These are phyloP conservation scores for Heteractis magnifica DNA, from an alignment of 92 coral and sea anemone species.

Conservation along the genomic window DNA sequence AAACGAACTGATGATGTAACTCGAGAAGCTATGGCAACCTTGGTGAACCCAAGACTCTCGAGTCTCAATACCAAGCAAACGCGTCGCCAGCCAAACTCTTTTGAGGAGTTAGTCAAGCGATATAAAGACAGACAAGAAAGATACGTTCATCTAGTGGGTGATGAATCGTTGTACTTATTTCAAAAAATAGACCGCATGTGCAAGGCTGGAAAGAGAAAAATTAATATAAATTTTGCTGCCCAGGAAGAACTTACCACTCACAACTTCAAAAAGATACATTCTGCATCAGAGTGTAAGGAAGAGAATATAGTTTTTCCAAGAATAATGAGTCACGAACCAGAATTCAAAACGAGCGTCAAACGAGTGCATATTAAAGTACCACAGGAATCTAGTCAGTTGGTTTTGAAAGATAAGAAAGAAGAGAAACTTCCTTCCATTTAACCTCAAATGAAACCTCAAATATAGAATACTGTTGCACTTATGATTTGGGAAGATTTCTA, in stretches of 20 bases:
- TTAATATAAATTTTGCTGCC: neutral
- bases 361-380: neutral
- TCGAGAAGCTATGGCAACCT: constrained; percentile 11
- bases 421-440: neutral
- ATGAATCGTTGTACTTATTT: constrained; percentile 42
- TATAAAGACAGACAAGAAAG: constrained; percentile 57
- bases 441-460: neutral
- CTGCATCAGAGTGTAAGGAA: neutral
- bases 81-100: constrained; percentile 53
- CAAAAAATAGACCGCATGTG: constrained; percentile 68
- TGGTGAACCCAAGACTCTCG: neutral
- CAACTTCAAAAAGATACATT: neutral
- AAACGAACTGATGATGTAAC: neutral
- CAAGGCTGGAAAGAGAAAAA: constrained; percentile 51
- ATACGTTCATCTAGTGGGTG: constrained; percentile 52
- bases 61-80: constrained; percentile 14
- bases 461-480: neutral
- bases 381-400: neutral
- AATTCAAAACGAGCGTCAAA: neutral
- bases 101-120: constrained; percentile 58
- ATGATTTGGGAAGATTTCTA: neutral
- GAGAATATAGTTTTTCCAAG: constrained; percentile 14
- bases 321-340: neutral
- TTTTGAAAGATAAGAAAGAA: neutral
- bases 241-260: neutral